Evolutionary conservation across 2,113 vertebrate species (phyloP), one percentile per base, ranked within the genome.

Genomic region (Gobiocypris rarus): DNA sequence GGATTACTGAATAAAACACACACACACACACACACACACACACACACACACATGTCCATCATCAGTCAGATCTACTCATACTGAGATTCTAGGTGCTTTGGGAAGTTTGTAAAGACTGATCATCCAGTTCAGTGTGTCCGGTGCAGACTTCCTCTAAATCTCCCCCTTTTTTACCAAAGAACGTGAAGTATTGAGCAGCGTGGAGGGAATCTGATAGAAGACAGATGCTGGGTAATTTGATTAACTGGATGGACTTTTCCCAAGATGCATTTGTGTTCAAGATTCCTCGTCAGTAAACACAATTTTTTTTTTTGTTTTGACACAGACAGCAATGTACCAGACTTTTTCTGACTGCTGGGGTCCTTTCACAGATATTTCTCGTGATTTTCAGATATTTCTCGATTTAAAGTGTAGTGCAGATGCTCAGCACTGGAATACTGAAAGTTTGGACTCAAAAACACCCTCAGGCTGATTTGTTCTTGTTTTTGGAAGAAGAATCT

Each of bases 1-100:
- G 96, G 95, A 97, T 97, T 97, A 97, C 93, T 92, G 94, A 94
- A 95, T 96, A 95, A 95, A 96, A 96, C 95, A 71, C 71, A 83
- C 56, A 78, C 71, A 83, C 85, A 79, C 69, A 83, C 3, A 31
- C 65, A 86, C 71, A 77, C 75, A 76, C 50, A 45, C 75, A 85
- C 79, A 58, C 5, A 31, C 28, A 58, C 2, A 31, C 65, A 78
- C 59, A 81, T 69, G n/a, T 31, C 56, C 26, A 56, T 74, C 24
- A 73, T 79, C 58, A 80, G 59, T 50, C 78, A 80, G 13, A 80
- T 67, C 41, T 41, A 9, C 9, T 69, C 45, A 56, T 38, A 76
- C 74, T 38, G 59, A 80, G 41, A 67, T 67, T 79, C 58, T 41
- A 48, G 73, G 45, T 75, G 48, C 48, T 75, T 38, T 76, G 61